phyloP scores from a whole-genome alignment of 2,888 invertebrate species.

The Polietes domitor region DNA sequence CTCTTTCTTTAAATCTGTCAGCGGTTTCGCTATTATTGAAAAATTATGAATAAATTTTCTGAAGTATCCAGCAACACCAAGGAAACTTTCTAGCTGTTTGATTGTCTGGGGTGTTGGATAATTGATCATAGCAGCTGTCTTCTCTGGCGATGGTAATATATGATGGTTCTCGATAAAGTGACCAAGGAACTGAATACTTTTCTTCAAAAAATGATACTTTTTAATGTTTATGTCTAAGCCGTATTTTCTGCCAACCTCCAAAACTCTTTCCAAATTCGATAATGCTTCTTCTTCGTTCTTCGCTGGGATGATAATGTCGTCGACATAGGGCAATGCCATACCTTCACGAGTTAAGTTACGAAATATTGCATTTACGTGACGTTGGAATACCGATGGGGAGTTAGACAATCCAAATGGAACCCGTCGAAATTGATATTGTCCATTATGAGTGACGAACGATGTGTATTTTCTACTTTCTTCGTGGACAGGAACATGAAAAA shows the following conservation, averaged over 20 bases:
- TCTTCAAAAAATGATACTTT: slow-evolving; percentile 46
- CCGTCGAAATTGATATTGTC: slow-evolving; percentile 72
- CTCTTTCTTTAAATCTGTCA: too few relatives aligned
- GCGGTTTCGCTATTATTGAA: too few relatives aligned
- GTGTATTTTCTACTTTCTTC: slow-evolving; percentile 70
- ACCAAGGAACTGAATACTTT: slow-evolving; percentile 46
- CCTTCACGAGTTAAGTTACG: slow-evolving; percentile 51
- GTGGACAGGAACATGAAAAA: slow-evolving; percentile 75
- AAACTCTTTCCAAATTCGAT: slow-evolving; percentile 47
- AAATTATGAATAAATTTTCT: too few relatives aligned
- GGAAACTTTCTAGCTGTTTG: too few relatives aligned
- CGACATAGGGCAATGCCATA: slow-evolving; percentile 61
- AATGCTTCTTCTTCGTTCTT: slow-evolving; percentile 58
- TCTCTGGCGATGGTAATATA: too few relatives aligned
- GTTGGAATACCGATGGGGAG: slow-evolving; percentile 72
- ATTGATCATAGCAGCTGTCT: too few relatives aligned
- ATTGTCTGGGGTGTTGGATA: too few relatives aligned
- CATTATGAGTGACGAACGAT: slow-evolving; percentile 74
- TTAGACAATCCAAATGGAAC: slow-evolving; percentile 78
- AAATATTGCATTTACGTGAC: slow-evolving; percentile 68
- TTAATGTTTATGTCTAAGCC: slow-evolving; percentile 63
- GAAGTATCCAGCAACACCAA: too few relatives aligned
- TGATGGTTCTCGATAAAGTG: too few relatives aligned
- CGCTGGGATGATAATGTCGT: slow-evolving; percentile 65
- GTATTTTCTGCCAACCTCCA: slow-evolving; percentile 46